Percentiles rank a stretch among this genome's conserved stretches.
These are phyloP conservation scores for Drosophila testacea DNA, from an alignment of 2,888 invertebrate species.

Conservation along the genomic window DNA sequence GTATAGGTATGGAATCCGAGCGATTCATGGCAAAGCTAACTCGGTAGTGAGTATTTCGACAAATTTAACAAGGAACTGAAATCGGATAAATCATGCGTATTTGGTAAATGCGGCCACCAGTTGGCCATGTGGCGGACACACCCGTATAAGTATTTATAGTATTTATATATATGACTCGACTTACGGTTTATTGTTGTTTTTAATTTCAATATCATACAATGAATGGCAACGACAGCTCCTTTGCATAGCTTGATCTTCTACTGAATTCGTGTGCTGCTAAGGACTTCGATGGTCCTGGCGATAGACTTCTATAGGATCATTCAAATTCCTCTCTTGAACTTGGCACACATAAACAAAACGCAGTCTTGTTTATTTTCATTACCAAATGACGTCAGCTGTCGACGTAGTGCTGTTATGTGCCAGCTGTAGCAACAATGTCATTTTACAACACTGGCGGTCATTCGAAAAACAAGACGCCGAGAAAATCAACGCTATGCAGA, in stretches of 20 bases:
- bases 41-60: neutral
- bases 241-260: constrained; percentile 22
- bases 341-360: constrained; percentile 65
- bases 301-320: constrained; percentile 29
- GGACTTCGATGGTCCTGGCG: constrained; percentile 1
- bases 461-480: neutral
- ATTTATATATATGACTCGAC: constrained; percentile 2
- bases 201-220: constrained; percentile 3
- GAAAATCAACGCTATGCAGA: constrained; percentile 37
- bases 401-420: constrained; percentile 26
- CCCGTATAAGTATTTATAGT: constrained; percentile 51
- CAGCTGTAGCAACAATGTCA: too few species aligned
- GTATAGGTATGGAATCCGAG: constrained; percentile 79
- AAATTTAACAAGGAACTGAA: constrained; percentile 37
- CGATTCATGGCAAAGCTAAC: constrained; percentile 76
- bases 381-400: constrained; percentile 69
- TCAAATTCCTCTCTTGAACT: constrained; percentile 22
- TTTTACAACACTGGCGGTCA: constrained; percentile 6
- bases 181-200: constrained; percentile 40
- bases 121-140: constrained; percentile 36
- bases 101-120: constrained; percentile 5
- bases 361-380: constrained; percentile 48
- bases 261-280: neutral
- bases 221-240: constrained; percentile 13
- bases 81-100: constrained; percentile 8